phyloP scores from a whole-genome alignment of 2,113 vertebrate genomes.

The Talpa occidentalis region DNA sequence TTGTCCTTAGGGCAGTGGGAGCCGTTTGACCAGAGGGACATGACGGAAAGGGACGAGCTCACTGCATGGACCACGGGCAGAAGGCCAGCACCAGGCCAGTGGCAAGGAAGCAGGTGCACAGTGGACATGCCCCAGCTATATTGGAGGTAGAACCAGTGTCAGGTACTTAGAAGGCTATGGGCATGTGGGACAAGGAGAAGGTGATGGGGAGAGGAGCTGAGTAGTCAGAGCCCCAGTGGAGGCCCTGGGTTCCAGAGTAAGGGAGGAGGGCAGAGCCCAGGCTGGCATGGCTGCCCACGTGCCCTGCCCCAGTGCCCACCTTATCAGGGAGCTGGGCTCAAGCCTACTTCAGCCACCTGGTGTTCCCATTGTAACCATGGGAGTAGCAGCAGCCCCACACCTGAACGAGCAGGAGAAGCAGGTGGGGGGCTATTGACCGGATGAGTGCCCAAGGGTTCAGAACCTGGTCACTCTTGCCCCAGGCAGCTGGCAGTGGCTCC shows the following conservation, averaged over 20 bases:
- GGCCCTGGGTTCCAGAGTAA: neutral
- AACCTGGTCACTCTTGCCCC: neutral
- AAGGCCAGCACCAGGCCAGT: neutral
- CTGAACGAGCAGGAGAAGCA: slow-evolving; percentile 16
- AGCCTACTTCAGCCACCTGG: slow-evolving; percentile 53
- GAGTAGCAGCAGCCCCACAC: neutral
- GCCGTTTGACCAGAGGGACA: neutral
- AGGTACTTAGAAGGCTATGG: too few relatives aligned
- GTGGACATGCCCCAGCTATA: rapidly evolving
- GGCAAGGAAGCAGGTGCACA: neutral
- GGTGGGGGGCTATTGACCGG: slow-evolving; percentile 26
- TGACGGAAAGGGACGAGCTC: neutral
- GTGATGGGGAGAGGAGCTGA: neutral
- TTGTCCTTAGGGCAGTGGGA: neutral
- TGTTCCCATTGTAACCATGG: slow-evolving; percentile 80
- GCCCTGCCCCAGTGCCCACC: neutral
- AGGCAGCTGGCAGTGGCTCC: neutral
- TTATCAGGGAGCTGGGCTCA: neutral
- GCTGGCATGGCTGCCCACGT: neutral
- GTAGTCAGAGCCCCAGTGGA: neutral
- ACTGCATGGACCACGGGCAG: rapidly evolving
- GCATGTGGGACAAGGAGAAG: neutral
- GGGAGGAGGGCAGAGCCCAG: neutral
- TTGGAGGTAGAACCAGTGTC: neutral
- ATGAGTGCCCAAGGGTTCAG: neutral